Evolutionary conservation across 2,888 invertebrate genomes (phyloP).

Genomic region (Microctonus brassicae): DNA sequence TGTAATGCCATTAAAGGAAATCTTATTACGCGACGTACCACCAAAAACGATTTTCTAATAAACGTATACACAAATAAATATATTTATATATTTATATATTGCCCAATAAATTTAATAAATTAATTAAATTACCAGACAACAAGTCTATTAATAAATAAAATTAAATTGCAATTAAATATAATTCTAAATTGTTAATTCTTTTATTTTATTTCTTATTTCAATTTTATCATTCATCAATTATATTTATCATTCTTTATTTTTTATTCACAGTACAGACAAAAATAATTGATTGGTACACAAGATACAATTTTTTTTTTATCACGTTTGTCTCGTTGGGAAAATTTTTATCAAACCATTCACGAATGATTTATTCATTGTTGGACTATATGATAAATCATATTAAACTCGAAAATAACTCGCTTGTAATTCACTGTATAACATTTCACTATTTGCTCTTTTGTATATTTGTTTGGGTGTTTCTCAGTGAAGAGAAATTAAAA

Average conservation of each 20-base stretch:
- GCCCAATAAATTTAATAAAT: not conserved
- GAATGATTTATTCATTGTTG: not conserved
- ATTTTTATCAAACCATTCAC: not conserved
- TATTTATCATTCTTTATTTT: too few relatives aligned
- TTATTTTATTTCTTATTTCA: too few relatives aligned
- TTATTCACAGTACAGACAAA: too few relatives aligned
- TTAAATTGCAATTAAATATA: too few relatives aligned
- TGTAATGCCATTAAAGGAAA: conserved; percentile 69
- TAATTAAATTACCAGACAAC: too few relatives aligned
- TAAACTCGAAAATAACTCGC: conserved; percentile 62
- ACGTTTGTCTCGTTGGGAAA: too few relatives aligned
- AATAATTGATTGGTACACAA: too few relatives aligned
- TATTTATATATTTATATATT: not conserved
- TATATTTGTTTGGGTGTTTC: conserved; percentile 39
- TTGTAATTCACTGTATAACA: conserved; percentile 53
- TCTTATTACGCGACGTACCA: conserved; percentile 61
- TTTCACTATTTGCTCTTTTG: not conserved
- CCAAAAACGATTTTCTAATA: conserved; percentile 7
- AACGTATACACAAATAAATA: not conserved
- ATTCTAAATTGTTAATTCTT: too few relatives aligned
- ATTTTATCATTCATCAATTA: too few relatives aligned
- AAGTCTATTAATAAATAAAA: too few relatives aligned
- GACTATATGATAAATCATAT: conserved; percentile 60
- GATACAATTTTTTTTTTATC: too few relatives aligned
- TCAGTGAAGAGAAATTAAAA: conserved; percentile 61